phyloP scores from a whole-genome alignment of 92 coral and sea anemone genomes.

The Diadumene lineata region DNA sequence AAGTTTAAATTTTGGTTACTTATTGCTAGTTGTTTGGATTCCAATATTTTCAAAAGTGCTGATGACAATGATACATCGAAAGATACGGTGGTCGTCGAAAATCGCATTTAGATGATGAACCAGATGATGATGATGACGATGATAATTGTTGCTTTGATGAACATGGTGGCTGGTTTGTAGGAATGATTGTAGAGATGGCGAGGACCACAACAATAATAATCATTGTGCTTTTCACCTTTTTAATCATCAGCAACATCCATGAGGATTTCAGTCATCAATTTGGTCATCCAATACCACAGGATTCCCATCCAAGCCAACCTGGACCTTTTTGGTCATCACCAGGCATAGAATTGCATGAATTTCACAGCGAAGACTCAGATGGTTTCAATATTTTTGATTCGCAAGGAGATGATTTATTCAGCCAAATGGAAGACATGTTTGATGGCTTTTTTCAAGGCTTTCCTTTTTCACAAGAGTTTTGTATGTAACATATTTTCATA shows the following conservation, averaged over 20 bases:
- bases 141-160: neutral
- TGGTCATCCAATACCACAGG: constrained; percentile 33
- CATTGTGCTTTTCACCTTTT: neutral
- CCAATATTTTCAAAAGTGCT: too few species aligned
- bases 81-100: neutral
- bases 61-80: neutral
- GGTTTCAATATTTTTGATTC: constrained; percentile 2
- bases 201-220: too few species aligned
- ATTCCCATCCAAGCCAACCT: constrained; percentile 8
- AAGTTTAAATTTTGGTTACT: too few species aligned
- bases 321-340: neutral
- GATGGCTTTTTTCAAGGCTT: constrained; percentile 72
- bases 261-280: constrained; percentile 57
- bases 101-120: neutral
- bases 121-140: neutral
- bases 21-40: too few species aligned
- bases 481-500: too few species aligned
- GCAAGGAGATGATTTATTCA: constrained; percentile 50
- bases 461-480: constrained; percentile 33
- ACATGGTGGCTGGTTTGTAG: too few species aligned
- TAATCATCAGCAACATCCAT: constrained; percentile 52
- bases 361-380: constrained; percentile 9
- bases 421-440: constrained; percentile 85
- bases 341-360: neutral
- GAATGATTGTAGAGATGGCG: too few species aligned